phyloP scores from a whole-genome alignment of 2,888 invertebrate species.

The Colostygia pectinataria region DNA sequence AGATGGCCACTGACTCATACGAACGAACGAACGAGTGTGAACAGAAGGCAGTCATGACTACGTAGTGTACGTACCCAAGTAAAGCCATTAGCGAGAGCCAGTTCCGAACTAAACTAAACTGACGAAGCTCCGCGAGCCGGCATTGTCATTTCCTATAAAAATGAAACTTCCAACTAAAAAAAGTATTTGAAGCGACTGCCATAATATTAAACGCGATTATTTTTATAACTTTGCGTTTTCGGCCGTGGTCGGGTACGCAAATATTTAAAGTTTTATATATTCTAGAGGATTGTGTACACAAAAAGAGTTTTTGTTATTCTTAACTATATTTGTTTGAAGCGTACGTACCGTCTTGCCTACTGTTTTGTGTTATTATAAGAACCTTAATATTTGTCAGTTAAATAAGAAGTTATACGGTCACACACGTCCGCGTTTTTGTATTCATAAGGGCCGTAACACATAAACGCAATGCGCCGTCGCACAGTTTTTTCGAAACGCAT shows the following conservation, averaged over 20 bases:
- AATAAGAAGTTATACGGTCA: not conserved
- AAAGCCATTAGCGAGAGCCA: too few relatives aligned
- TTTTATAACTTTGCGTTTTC: constrained; percentile 41
- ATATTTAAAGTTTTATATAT: constrained; percentile 31
- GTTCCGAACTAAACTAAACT: not conserved
- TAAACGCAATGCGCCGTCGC: too few relatives aligned
- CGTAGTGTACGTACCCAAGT: too few relatives aligned
- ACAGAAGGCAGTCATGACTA: too few relatives aligned
- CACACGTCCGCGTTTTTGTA: too few relatives aligned
- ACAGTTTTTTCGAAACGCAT: too few relatives aligned
- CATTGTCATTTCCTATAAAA: constrained; percentile 55
- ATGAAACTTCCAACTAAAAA: constrained; percentile 54
- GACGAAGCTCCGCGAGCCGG: constrained; percentile 1
- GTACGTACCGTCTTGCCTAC: constrained; percentile 6
- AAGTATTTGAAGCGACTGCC: constrained; percentile 43
- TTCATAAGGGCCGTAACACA: too few relatives aligned
- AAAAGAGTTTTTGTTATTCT: constrained; percentile 15
- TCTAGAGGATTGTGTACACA: constrained; percentile 32
- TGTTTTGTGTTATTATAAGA: not conserved
- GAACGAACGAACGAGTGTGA: too few relatives aligned
- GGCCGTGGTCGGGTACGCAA: constrained; percentile 32
- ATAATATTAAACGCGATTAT: constrained; percentile 58
- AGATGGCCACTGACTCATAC: too few relatives aligned
- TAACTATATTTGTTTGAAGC: constrained; percentile 8
- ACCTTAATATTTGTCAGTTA: too few relatives aligned